These are phyloP conservation scores for Aleiodes sp. DNA, from an alignment of 1,140 invertebrate species.

Conservation along the genomic window DNA sequence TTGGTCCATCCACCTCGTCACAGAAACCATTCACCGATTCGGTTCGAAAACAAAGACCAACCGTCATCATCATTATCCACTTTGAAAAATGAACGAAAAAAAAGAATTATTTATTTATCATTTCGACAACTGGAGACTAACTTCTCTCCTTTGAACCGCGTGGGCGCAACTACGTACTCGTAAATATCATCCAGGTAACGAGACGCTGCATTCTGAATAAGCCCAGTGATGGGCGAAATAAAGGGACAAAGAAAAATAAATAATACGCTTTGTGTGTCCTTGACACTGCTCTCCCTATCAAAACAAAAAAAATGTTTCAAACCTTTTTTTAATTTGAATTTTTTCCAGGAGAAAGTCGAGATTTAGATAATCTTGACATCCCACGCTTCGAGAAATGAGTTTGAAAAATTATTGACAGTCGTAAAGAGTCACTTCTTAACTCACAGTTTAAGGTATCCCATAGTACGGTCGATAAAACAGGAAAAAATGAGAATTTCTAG, in stretches of 20 bases:
- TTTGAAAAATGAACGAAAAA: neutral
- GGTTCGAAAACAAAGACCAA: neutral
- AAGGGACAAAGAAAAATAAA: neutral
- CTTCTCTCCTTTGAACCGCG: constrained; percentile 14
- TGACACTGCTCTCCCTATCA: neutral
- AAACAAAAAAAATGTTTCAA: neutral
- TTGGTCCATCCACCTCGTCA: no score
- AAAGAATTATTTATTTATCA: constrained; percentile 30
- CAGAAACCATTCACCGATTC: neutral
- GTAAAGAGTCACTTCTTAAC: neutral
- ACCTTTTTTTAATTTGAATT: neutral
- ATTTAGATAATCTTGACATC: neutral
- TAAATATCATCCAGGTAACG: constrained; percentile 35
- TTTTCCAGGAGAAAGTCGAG: constrained; percentile 4
- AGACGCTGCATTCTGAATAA: constrained; percentile 28
- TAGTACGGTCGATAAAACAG: no score
- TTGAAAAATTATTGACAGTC: constrained; percentile 20
- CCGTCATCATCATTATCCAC: neutral
- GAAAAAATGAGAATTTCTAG: no score
- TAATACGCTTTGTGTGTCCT: neutral
- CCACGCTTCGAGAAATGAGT: constrained; percentile 21
- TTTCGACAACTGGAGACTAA: constrained; percentile 31
- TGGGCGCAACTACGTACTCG: constrained; percentile 33
- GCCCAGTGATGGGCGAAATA: constrained; percentile 18
- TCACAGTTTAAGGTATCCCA: no score